Evolutionary conservation across 2,113 vertebrate species (phyloP), one percentile per base, ranked within the genome.

Genomic region (Emydocephalus ijimae): DNA sequence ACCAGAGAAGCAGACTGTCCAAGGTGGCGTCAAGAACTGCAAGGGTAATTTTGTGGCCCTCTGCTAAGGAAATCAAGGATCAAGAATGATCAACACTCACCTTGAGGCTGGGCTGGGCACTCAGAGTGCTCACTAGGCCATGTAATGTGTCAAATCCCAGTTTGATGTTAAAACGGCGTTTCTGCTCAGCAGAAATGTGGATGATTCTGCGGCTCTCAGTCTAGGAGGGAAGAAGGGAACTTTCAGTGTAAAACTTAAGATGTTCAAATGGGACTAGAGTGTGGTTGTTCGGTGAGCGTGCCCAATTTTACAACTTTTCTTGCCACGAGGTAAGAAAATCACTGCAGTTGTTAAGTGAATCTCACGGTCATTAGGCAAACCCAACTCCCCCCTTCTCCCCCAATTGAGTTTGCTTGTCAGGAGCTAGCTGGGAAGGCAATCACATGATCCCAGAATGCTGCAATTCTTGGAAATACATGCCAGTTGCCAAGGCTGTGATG

Each of bases 91-190:
- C 26, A 0, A 2, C 0, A 1, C 96, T 97, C 95, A 98, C 99
- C 98, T 99, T 99, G 95, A 98, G 97, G 96, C 98, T 98, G 29
- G 99, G 99, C 97, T 99, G 99, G 87, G 98, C 96, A 39, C 98
- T 99, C 64, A 99, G 97, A 0, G 98, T 99, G 91, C 98, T 98
- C 96, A 99, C 99, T 14, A 99, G 97, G 95, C 98, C 97, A 18
- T 99, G 98, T 92, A 99, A 97, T 0, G 98, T 99, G 97, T 99
- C 98, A 15, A 99, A 99, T 18, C 99, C 99, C 94, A 99, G 95
- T 96, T 99, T 99, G 97, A 99, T 99, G 96, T 99, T 99, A 97
- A 99, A 99, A 21, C 99, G 98, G n/a, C 99, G 97, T 97, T 99
- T 99, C 97, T 99, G 99, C 96, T 99, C 99, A 0, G 99, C 99